Evolutionary conservation across 2,113 vertebrate species (phyloP).

Genomic region (Felis catus): F.catus_Fca126_mat1.0 CM031419.1:80344001-80344500

Average conservation of each 20-base stretch:
- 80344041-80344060: rapidly evolving
- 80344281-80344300: neutral
- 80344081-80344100: neutral
- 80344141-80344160: neutral
- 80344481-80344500: neutral
- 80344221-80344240: neutral
- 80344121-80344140: no score
- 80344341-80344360: neutral
- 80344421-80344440: neutral
- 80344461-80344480: neutral
- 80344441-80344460: neutral
- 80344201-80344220: no score
- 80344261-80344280: neutral
- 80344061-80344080: neutral
- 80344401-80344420: neutral
- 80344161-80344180: neutral
- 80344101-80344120: neutral
- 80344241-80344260: neutral
- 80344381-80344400: no score
- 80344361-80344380: neutral
- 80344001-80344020: neutral
- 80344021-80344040: neutral
- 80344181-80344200: neutral
- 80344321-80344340: neutral
- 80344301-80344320: neutral